A percentile compares a stretch with the other conserved stretches of the same genome.
Conservation (phyloP, 2,113 vertebrate species). For the Paradoxurus hermaphroditus region DNA sequence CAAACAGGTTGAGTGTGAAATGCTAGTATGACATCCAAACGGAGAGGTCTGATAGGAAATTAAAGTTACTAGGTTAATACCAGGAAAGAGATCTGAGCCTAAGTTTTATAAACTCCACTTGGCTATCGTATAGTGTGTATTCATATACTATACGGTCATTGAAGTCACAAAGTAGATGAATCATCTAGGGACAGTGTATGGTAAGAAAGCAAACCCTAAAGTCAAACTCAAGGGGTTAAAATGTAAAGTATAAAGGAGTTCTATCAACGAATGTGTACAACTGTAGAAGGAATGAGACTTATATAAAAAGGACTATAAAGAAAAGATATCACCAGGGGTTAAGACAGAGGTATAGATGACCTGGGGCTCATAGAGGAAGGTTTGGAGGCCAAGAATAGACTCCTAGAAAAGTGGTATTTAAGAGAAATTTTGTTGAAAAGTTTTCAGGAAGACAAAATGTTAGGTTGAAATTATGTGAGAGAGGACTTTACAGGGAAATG, state of each 20-base stretch:
- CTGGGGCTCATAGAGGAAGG: not conserved
- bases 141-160: not conserved
- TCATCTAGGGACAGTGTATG: not conserved
- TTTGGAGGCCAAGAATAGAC: not conserved
- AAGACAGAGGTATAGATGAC: not conserved
- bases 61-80: not conserved
- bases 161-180: not conserved
- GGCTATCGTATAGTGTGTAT: not conserved
- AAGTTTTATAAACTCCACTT: not conserved
- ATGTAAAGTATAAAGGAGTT: not conserved
- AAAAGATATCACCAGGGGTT: not conserved
- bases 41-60: not conserved
- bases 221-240: not conserved
- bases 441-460: constrained; percentile 15
- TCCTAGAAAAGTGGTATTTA: not conserved
- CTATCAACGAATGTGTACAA: not conserved
- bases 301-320: not conserved
- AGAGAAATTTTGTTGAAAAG: not conserved
- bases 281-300: not conserved
- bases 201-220: not conserved
- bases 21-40: not conserved
- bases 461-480: not conserved
- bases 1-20: not conserved
- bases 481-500: not conserved
- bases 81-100: not conserved